These are phyloP conservation scores for Malurus splendens DNA, from an alignment of 2,797 vertebrate species.

Conservation along the genomic window DNA sequence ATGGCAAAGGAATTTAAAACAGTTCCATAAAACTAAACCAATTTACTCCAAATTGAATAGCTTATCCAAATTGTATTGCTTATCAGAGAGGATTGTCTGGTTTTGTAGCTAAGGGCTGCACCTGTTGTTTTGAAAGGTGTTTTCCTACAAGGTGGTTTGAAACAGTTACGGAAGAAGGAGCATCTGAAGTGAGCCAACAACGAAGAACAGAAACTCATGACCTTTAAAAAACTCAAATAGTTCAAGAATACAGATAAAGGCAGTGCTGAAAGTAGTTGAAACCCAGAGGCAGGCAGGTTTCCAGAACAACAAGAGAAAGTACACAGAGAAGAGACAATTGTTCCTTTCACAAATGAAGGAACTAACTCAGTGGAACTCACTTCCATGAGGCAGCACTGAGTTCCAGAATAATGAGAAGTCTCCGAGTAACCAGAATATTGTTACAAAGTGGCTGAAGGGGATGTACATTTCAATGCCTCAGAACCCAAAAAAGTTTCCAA, in stretches of 20 bases:
- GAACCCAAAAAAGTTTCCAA: background rate
- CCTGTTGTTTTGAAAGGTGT: background rate
- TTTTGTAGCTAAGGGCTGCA: background rate
- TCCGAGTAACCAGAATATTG: background rate
- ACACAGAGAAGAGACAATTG: background rate
- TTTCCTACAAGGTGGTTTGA: background rate
- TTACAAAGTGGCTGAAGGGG: background rate
- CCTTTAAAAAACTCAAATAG: background rate
- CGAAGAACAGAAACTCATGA: background rate
- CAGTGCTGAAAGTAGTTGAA: background rate
- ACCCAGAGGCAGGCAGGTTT: background rate
- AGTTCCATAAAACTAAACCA: background rate
- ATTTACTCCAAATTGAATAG: background rate
- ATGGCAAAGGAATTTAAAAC: constrained; percentile 25
- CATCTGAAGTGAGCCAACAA: background rate
- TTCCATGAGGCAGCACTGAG: background rate
- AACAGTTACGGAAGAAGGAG: background rate
- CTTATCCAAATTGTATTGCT: background rate
- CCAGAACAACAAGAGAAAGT: background rate
- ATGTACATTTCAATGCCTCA: background rate
- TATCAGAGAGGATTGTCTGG: background rate
- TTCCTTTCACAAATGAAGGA: background rate
- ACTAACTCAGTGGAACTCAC: background rate
- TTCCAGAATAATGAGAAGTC: background rate
- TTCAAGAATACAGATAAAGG: background rate